phyloP scores from a whole-genome alignment of 2,888 invertebrate genomes.

The Coremacera marginata region DNA sequence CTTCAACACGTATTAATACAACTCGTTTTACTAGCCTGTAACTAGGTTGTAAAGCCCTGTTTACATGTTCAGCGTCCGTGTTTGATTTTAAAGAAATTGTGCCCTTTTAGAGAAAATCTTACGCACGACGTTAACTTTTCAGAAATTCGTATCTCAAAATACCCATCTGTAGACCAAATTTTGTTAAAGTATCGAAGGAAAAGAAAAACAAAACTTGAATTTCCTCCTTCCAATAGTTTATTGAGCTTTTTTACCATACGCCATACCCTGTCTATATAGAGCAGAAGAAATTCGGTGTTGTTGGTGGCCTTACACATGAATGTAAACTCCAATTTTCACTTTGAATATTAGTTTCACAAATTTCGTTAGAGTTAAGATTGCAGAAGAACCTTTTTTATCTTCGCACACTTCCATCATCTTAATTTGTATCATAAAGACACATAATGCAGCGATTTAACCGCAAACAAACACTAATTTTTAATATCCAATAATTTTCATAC shows the following conservation, averaged over 20 bases:
- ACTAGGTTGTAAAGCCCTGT: conserved; percentile 70
- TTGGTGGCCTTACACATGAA: conserved; percentile 61
- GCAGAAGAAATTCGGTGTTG: conserved; percentile 50
- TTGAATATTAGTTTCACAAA: conserved; percentile 62
- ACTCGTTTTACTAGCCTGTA: conserved; percentile 70
- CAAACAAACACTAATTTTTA: not conserved
- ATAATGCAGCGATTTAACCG: not conserved
- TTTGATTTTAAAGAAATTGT: conserved; percentile 51
- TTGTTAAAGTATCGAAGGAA: no score
- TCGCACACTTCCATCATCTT: conserved; percentile 21
- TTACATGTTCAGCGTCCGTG: conserved; percentile 52
- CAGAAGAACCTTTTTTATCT: conserved; percentile 50
- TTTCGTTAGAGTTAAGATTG: conserved; percentile 63
- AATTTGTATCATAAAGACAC: not conserved
- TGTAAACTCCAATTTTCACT: conserved; percentile 63
- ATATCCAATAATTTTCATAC: not conserved
- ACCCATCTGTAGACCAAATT: conserved; percentile 22
- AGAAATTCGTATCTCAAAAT: conserved; percentile 67
- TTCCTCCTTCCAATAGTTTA: no score
- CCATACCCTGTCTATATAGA: conserved; percentile 24
- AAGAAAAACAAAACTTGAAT: not conserved
- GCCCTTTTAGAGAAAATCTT: conserved; percentile 46
- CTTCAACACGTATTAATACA: conserved; percentile 44
- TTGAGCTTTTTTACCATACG: not conserved
- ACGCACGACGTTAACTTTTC: conserved; percentile 64